Evolutionary conservation across 2,888 invertebrate genomes (phyloP).

Genomic region (Lysandra coridon): DNA sequence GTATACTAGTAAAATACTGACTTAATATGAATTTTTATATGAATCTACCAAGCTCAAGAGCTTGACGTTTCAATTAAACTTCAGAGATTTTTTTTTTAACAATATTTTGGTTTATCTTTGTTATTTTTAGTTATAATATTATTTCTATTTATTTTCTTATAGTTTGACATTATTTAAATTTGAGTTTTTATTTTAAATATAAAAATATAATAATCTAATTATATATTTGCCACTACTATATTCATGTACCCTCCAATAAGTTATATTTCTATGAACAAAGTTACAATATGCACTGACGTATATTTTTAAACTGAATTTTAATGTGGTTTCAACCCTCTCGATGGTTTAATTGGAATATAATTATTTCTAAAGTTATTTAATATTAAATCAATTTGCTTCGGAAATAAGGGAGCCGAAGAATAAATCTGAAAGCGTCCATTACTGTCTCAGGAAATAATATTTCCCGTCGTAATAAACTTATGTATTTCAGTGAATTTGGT

Average conservation of each 20-base stretch:
- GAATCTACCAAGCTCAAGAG: neutral
- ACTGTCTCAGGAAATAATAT: neutral
- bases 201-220: no score
- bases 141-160: no score
- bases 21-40: slow-evolving; percentile 22
- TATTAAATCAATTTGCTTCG: neutral
- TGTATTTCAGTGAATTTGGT: neutral
- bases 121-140: no score
- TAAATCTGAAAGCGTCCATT: neutral
- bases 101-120: no score
- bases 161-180: no score
- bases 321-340: neutral
- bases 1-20: slow-evolving; percentile 27
- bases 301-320: neutral
- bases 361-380: neutral
- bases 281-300: no score
- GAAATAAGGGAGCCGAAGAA: neutral
- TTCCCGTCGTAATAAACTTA: neutral
- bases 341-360: neutral
- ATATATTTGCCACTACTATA: no score
- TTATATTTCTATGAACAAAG: no score
- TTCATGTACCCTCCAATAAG: neutral
- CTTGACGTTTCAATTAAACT: slow-evolving; percentile 7
- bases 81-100: neutral
- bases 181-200: no score